A percentile compares a stretch with the other conserved stretches of the same genome.
Conservation (phyloP, 2,113 vertebrate genomes). For the Brachionichthys hirsutus region DNA sequence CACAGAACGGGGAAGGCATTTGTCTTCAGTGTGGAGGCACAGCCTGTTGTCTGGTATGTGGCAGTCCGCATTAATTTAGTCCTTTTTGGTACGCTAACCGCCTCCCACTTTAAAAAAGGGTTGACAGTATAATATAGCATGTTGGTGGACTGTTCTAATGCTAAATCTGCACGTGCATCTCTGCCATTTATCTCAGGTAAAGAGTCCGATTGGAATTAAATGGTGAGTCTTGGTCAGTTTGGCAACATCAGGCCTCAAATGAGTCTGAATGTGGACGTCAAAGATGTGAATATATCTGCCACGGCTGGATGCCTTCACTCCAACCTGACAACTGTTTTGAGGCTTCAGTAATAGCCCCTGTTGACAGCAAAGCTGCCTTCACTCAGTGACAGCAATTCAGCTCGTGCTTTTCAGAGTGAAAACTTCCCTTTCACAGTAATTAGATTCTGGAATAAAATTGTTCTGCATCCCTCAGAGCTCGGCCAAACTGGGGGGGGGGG, state of each 20-base stretch:
- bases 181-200: slow-evolving; percentile 27
- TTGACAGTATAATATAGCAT: no score
- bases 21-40: slow-evolving; percentile 21
- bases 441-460: slow-evolving; percentile 67
- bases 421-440: slow-evolving; percentile 64
- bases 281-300: slow-evolving; percentile 48
- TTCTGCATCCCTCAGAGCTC: slow-evolving; percentile 53
- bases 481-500: slow-evolving; percentile 52
- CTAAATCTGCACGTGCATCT: slow-evolving; percentile 3
- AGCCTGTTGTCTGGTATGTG: slow-evolving; percentile 42
- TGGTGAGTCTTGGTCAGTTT: slow-evolving; percentile 28
- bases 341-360: slow-evolving; percentile 67
- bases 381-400: slow-evolving; percentile 47
- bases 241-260: slow-evolving; percentile 25
- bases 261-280: slow-evolving; percentile 15
- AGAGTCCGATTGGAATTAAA: slow-evolving; percentile 60
- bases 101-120: no score
- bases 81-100: not conserved
- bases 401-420: slow-evolving; percentile 52
- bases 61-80: slow-evolving; percentile 44
- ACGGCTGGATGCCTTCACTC: slow-evolving; percentile 64
- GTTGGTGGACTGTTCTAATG: slow-evolving; percentile 18
- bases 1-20: slow-evolving; percentile 19
- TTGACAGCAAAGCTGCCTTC: slow-evolving; percentile 59
- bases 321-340: slow-evolving; percentile 66